Evolutionary conservation across 1,140 invertebrate species (phyloP), one percentile per base, ranked within the genome.

Genomic region (Campoletis sonorensis): DNA sequence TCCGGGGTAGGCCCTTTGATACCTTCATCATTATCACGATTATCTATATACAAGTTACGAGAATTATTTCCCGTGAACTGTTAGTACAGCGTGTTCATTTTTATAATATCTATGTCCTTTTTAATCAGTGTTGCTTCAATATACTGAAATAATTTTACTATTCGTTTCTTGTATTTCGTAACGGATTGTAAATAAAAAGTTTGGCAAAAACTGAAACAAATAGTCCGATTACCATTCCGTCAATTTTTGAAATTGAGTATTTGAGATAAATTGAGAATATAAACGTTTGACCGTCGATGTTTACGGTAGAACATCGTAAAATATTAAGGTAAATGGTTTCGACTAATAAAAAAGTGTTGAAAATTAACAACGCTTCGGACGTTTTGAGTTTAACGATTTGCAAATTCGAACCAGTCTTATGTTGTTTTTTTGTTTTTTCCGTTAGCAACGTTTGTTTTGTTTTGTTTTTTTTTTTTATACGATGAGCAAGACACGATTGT

Each of bases 21-120:
- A 76, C 49, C 51, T 76, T 58, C 2, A 58, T 58, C 45, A 58
- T 58, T 76, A 67, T 58, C 18, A 45, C 11, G 40, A 58, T 67
- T 26, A 26, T 58, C 72, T 76, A 76, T 76, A 51, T 76, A 76
- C 72, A 76, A 76, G 51, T 58, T 67, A 51, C 72, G 49, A 58
- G 72, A 4, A 27, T n/a, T 10, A n/a, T 58, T 45, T 76, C 72
- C 26, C 45, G 23, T 26, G 45, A 51, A 76, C 72, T 58, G 18
- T 27, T 23, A 23, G 11, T 16, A 13, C 30, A 49, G 45, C 26
- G 15, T 40, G 15, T 37, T 37, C 1, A 40, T 18, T 18, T 33
- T 5, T 4, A 51, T 73, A 23, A 21, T 13, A n/a, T 26, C 26
- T 18, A 37, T 73, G n/a, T 45, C 11, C 40, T 45, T 75, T 54